Base-by-base conservation (phyloP, 2,888 invertebrate species). In the Diachrysia chrysitis region DNA sequence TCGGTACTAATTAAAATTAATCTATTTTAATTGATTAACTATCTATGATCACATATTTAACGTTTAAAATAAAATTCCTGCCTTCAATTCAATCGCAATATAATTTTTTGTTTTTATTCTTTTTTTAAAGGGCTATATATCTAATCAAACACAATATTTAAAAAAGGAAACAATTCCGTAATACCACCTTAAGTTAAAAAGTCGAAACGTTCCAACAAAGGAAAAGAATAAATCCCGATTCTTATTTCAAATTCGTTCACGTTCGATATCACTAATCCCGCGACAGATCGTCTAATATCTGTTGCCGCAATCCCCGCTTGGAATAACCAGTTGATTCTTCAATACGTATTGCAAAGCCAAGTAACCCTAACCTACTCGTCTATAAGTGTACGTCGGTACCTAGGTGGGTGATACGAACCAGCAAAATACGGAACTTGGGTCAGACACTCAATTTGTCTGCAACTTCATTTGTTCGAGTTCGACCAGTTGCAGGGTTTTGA, bases 361-460 rank as follows among this genome's bases (percentile, higher is more conserved):
- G 76, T 67, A 69, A 63, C 64, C 46, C 61, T 68, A 32, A 55
- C 48, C 21, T 55, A 25, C 55, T 29, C 32, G 29, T 62, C 72
- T 77, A 80, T 80, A 77, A 79, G 58, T n/a, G 80, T 69, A 67
- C 35, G 69, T 58, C 62, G 63, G 67, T 16, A 61, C 23, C 58
- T 32, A 29, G 29, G 74, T 37, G 37, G 14, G n/a, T 42, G 7
- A n/a, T 37, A 37, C 37, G 46, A 46, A 17, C 46, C 46, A 46
- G 17, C 17, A n/a, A 46, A 17, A 55, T 68, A 56, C 69, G 61
- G 46, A 58, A 62, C 62, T 63, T 55, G 63, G 51, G n/a, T 23
- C 58, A 66, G 69, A 70, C 68, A 78, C 75, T 73, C 73, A 73
- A 79, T 79, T 82, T 82, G 64, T 68, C 71, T 63, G 63, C 46